These are phyloP conservation scores for Delia radicum DNA, from an alignment of 1,140 invertebrate genomes.

Conservation along the genomic window DNA sequence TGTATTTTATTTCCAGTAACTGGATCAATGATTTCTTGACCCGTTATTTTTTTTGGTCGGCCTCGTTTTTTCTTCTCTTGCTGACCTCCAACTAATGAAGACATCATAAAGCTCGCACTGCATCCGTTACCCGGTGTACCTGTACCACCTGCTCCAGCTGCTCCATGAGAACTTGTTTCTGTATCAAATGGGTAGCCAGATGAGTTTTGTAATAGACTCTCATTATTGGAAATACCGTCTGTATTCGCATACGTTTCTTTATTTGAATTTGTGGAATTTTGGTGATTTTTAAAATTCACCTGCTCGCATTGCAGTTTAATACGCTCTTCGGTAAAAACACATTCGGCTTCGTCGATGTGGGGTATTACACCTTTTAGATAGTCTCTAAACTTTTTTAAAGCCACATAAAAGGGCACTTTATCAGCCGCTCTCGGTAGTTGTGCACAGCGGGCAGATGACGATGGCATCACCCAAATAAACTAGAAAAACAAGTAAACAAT, in stretches of 20 bases:
- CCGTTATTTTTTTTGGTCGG: constrained; percentile 82
- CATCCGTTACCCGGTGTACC: background rate
- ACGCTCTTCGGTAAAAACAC: constrained; percentile 83
- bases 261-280: background rate
- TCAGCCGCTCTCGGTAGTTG: constrained; percentile 92
- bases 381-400: constrained; percentile 91
- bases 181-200: background rate
- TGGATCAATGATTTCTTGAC: constrained; percentile 56
- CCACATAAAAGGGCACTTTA: constrained; percentile 95
- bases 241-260: too few species aligned
- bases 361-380: constrained; percentile 89
- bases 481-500: too few species aligned
- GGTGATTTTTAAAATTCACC: constrained; percentile 55
- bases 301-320: constrained; percentile 64
- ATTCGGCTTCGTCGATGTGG: constrained; percentile 86
- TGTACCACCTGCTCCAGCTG: background rate
- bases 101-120: background rate
- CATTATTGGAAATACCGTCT: background rate
- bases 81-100: constrained; percentile 39
- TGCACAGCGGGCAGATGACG: constrained; percentile 92
- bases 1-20: constrained; percentile 30
- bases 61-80: constrained; percentile 86
- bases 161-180: background rate
- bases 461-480: constrained; percentile 99
- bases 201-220: background rate